Evolutionary conservation across 2,888 invertebrate genomes (phyloP), one percentile per base, ranked within the genome.

Genomic region (Dichetophora obliterata): DNA sequence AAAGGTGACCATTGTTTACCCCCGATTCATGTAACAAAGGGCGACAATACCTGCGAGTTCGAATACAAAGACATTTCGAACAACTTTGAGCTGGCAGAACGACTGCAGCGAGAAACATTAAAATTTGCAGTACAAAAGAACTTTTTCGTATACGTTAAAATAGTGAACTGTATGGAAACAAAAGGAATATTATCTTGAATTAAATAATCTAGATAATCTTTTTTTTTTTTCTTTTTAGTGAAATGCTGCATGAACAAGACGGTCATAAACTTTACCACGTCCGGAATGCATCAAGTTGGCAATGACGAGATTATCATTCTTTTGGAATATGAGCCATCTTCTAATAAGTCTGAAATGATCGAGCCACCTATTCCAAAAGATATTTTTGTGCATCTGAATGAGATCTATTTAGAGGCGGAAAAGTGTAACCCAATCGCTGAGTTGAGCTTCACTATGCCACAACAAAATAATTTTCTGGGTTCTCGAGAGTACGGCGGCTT

Each of bases 231-330:
- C n/a, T 75, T 77, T 89, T 48, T 85, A 94, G 95, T 95, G 90
- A 93, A 93, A 84, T 95, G 95, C 85, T 94, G 94, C 86, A 92
- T 94, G 79, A 93, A 93, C 84, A 92, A 92, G 82, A 91, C 91
- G 78, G 93, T 93, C 78, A 95, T 96, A 92, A 94, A 94, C 86
- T 93, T 95, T 83, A 92, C 94, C 27, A 94, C 95, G 0, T 91
- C 92, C 81, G 96, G 96, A 16, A 90, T 96, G 87, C 93, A 93
- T 77, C 93, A 93, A 77, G 95, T 95, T 22, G 95, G 95, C 2
- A 96, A 95, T 86, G 95, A 96, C 85, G 96, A 96, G 89, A 90
- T 96, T 24, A 92, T 95, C 65, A 91, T 95, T 76, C 86, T 96
- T 54, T 88, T 96, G 27, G 95, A 95, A 87, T 89, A 92, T 48